Evolutionary conservation across 2,888 invertebrate species (phyloP).

Genomic region (Eupithecia centaureata): DNA sequence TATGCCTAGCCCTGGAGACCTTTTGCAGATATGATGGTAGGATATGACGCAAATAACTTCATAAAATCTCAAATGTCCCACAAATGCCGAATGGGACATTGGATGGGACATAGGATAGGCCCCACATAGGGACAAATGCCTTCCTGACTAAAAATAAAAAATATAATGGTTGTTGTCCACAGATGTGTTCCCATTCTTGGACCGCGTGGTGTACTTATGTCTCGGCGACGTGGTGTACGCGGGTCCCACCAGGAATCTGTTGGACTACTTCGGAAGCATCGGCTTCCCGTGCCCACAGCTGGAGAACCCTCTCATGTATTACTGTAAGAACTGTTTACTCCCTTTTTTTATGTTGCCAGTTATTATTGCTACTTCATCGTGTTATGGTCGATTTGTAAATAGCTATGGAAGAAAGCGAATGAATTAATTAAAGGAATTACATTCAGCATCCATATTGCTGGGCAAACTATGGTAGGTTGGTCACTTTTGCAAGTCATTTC

Average conservation of each 20-base stretch:
- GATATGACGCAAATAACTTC: neutral
- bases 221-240: slow-evolving; percentile 96
- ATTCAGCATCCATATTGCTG: too few species aligned
- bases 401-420: too few species aligned
- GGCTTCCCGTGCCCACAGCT: slow-evolving; percentile 98
- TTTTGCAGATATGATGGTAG: neutral
- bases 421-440: too few species aligned
- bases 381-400: too few species aligned
- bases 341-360: too few species aligned
- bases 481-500: too few species aligned
- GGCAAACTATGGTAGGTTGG: too few species aligned
- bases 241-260: slow-evolving; percentile 95
- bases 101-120: too few species aligned
- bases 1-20: neutral
- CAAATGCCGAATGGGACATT: too few species aligned
- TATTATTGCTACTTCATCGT: too few species aligned
- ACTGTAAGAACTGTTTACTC: slow-evolving; percentile 94
- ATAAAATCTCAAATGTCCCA: neutral
- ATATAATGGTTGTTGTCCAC: slow-evolving; percentile 55
- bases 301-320: slow-evolving; percentile 99
- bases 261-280: slow-evolving; percentile 97
- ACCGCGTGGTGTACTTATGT: slow-evolving; percentile 94
- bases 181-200: slow-evolving; percentile 97
- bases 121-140: too few species aligned
- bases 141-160: neutral